Evolutionary conservation across 2,113 vertebrate species (phyloP), one percentile per base, ranked within the genome.

Genomic region (Gambusia holbrooki): DNA sequence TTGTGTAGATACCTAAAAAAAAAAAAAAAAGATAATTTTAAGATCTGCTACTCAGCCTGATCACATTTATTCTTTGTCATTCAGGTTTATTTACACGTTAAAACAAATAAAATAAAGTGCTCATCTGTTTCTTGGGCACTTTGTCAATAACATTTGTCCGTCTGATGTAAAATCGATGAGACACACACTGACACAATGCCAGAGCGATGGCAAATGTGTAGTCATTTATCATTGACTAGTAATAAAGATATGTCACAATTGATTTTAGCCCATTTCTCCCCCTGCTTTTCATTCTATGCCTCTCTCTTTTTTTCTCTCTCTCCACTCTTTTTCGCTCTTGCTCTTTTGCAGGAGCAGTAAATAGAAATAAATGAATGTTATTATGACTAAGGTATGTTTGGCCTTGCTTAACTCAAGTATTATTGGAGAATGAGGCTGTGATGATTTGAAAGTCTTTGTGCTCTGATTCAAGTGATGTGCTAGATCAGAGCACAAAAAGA

Each of bases 181-280:
- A 87, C 87, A 88, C 83, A 82, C 88, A 84, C 80, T 85, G 88
- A 89, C 85, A 89, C 85, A 88, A 90, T 89, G 81, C 84, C 69
- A 67, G 82, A 86, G 85, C 83, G 69, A 87, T 89, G 87, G 90
- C 76, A 92, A 88, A 88, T 84, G 78, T 83, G 81, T 65, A 32
- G 62, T 89, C 90, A 92, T 93, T 90, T 90, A 88, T 94, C 90
- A 91, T 92, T 42, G 82, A 87, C 81, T 85, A 87, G 87, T 90
- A 89, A 93, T 93, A 93, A 93, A 93, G 90, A 93, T 89, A 85
- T 92, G 92, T 93, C 92, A 92, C 86, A 90, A 93, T 93, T 90
- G 90, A 94, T 92, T 91, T 92, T 88, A 73, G 51, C 68, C 72
- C 69, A 37, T 80, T 82, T 37, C 65, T 37, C 54, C 30, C 60